These are phyloP conservation scores for Amblyornis subalaris DNA, from an alignment of 2,113 vertebrate species.

Conservation along the genomic window DNA sequence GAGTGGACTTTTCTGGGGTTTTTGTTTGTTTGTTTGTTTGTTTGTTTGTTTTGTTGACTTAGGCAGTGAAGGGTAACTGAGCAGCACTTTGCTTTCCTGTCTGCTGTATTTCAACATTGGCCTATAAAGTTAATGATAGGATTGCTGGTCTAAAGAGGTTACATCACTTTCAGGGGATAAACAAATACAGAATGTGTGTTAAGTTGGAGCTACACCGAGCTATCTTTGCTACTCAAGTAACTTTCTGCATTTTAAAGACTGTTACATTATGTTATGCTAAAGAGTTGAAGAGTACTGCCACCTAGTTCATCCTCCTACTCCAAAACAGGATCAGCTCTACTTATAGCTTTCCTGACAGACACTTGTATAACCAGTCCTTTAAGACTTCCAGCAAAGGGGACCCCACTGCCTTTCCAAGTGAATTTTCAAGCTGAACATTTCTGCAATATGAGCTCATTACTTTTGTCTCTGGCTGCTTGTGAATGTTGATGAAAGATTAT, in stretches of 20 bases:
- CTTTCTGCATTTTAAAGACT: constrained; percentile 23
- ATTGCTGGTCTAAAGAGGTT: not conserved
- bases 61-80: not conserved
- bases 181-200: not conserved
- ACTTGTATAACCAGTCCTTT: constrained; percentile 52
- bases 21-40: not conserved
- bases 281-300: constrained; percentile 51
- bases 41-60: not conserved
- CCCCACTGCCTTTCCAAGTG: not conserved
- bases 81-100: not conserved
- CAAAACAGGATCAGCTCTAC: constrained; percentile 41
- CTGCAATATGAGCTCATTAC: constrained; percentile 26
- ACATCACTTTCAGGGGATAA: not conserved
- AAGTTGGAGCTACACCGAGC: not conserved
- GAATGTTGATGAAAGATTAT: constrained; percentile 27
- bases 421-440: constrained; percentile 28
- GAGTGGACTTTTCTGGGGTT: not conserved
- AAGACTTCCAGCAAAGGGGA: constrained; percentile 16
- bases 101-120: not conserved
- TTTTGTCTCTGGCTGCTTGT: constrained; percentile 9
- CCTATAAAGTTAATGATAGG: not conserved
- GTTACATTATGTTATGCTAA: constrained; percentile 26
- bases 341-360: constrained; percentile 60
- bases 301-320: constrained; percentile 62
- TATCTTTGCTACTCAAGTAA: not conserved